phyloP scores from a whole-genome alignment of 2,797 vertebrate genomes.

The Heteromormyrus szaboi region DNA sequence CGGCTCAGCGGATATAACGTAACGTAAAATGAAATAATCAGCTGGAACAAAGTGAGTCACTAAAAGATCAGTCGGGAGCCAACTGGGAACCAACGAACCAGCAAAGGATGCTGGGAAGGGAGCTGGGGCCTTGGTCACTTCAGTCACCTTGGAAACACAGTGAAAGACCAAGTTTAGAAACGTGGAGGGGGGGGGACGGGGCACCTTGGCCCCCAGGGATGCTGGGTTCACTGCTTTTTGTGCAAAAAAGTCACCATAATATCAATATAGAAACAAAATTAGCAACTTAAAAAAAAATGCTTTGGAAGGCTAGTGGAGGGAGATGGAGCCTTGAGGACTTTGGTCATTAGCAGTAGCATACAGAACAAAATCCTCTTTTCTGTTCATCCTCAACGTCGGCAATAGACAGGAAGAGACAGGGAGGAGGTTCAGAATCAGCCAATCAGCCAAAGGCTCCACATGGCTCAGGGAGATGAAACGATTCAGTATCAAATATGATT shows the following conservation, averaged over 20 bases:
- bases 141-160: background rate
- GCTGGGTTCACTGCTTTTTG: background rate
- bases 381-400: background rate
- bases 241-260: background rate
- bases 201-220: background rate
- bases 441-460: background rate
- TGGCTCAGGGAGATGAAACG: background rate
- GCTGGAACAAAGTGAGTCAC: background rate
- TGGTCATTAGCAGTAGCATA: background rate
- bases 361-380: background rate
- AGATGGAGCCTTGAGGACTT: background rate
- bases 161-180: background rate
- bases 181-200: background rate
- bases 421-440: background rate
- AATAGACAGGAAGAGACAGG: background rate
- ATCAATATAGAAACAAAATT: background rate
- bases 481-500: background rate
- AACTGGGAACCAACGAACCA: background rate
- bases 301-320: background rate
- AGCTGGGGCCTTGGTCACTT: background rate
- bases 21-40: background rate
- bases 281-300: background rate
- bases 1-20: background rate
- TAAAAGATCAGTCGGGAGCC: background rate
- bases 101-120: background rate